These are phyloP conservation scores for Cyrtorhinus lividipennis DNA, from an alignment of 1,140 invertebrate species.

Conservation along the genomic window DNA sequence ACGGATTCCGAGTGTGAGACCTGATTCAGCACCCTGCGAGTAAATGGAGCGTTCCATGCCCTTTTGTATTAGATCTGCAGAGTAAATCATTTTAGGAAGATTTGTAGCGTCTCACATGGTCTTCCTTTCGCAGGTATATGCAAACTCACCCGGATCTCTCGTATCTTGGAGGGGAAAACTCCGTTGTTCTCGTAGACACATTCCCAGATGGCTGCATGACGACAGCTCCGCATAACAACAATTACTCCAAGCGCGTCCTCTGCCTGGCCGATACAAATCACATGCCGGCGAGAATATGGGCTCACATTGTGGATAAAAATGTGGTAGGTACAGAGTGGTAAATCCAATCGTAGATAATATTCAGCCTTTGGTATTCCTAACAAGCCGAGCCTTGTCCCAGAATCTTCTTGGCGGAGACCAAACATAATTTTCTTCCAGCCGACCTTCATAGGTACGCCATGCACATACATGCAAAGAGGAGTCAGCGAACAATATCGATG, in stretches of 20 bases:
- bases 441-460: too few relatives aligned
- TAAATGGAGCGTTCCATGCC: too few relatives aligned
- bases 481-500: too few relatives aligned
- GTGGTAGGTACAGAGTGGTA: conserved; percentile 11
- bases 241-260: conserved; percentile 26
- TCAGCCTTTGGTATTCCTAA: not conserved
- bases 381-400: not conserved
- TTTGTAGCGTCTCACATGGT: too few relatives aligned
- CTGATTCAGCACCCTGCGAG: too few relatives aligned
- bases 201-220: conserved; percentile 29
- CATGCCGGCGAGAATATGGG: conserved; percentile 27
- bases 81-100: too few relatives aligned
- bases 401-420: too few relatives aligned
- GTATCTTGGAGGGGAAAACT: conserved; percentile 25
- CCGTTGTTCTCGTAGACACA: conserved; percentile 27
- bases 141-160: conserved; percentile 25
- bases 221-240: conserved; percentile 26
- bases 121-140: conserved; percentile 23
- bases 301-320: conserved; percentile 24
- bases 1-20: too few relatives aligned
- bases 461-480: too few relatives aligned
- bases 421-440: too few relatives aligned
- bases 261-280: conserved; percentile 27
- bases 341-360: not conserved
- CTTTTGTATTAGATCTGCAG: too few relatives aligned